Base-by-base conservation (phyloP, 2,113 vertebrate genomes). In the Scalopus aquaticus region DNA sequence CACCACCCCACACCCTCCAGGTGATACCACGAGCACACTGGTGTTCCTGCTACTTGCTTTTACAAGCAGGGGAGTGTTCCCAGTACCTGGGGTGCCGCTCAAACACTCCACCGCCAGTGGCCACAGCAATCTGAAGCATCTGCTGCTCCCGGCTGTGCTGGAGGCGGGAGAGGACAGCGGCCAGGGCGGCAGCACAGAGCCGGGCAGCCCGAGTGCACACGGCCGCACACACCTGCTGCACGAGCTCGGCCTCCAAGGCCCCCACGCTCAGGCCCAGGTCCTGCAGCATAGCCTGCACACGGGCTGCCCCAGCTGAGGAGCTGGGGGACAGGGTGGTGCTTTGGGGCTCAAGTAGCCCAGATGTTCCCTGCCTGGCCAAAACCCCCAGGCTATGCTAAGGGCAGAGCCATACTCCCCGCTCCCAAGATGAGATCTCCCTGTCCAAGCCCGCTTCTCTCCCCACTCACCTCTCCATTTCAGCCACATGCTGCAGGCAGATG, bases 401-500 rank as follows among this genome's bases (percentile, higher is more conserved):
- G 20, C 28, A 77, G 60, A 82, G 90, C 54, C 35, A 78, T 19
- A 74, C 5, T 26, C 60, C 39, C 70, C 24, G 35, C 51, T 67
- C 70, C 89, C 95, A 64, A 60, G 51, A 39, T 20, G 44, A 64
- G 56, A 56, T 6, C 5, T 70, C 15, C 10, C 3, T 20, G 39
- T 70, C 51, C 51, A 17, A 74, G 35, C 74, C 35, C 19, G 6
- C 49, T 44, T 0, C 35, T 17, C 22, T 60, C 24, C 56, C 16
- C 5, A 98, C 98, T 98, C 92, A 99, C 99, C 98, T 88, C 11
- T 98, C 97, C 24, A 99, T 99, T 6, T 98, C 94, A 24, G 98
- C 98, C 80, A 99, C 95, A 2, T 99, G 98, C 64, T 97, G 97
- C 0, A 98, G 98, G 9, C 94, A 70, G 73, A 99, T 96, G 0